phyloP scores from a whole-genome alignment of 2,797 vertebrate genomes.

The Chromobotia macracanthus region DNA sequence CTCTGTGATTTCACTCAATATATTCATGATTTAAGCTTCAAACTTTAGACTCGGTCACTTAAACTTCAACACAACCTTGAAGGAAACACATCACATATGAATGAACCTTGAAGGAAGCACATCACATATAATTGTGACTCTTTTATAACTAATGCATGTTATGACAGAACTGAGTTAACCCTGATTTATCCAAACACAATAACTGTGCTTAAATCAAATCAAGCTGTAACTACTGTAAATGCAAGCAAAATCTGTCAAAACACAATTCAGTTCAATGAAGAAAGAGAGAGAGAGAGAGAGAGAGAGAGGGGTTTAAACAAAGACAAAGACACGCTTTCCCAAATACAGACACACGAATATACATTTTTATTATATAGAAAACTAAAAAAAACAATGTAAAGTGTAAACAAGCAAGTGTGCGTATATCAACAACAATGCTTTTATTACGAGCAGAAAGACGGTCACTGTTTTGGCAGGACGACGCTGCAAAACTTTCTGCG shows the following conservation, averaged over 20 bases:
- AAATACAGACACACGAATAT: neutral
- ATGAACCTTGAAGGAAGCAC: no score
- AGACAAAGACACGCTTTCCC: neutral
- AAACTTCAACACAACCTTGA: no score
- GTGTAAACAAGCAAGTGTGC: neutral
- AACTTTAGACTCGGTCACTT: neutral
- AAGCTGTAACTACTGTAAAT: slow-evolving; percentile 62
- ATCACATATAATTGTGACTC: no score
- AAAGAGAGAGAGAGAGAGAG: neutral
- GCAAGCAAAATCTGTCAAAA: neutral
- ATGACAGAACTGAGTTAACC: slow-evolving; percentile 71
- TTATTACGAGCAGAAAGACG: neutral
- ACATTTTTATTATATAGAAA: neutral
- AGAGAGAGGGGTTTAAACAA: neutral
- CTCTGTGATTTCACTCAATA: neutral
- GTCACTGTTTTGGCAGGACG: neutral
- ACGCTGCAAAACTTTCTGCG: neutral
- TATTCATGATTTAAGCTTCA: neutral
- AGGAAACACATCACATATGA: no score
- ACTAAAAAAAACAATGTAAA: neutral
- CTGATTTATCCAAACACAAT: slow-evolving; percentile 65
- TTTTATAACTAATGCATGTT: slow-evolving; percentile 72
- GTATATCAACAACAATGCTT: neutral
- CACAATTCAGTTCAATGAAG: neutral
- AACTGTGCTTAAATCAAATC: slow-evolving; percentile 72